Evolutionary conservation across 2,888 invertebrate genomes (phyloP), one percentile per base, ranked within the genome.

Genomic region (Oscheius sp.): DNA sequence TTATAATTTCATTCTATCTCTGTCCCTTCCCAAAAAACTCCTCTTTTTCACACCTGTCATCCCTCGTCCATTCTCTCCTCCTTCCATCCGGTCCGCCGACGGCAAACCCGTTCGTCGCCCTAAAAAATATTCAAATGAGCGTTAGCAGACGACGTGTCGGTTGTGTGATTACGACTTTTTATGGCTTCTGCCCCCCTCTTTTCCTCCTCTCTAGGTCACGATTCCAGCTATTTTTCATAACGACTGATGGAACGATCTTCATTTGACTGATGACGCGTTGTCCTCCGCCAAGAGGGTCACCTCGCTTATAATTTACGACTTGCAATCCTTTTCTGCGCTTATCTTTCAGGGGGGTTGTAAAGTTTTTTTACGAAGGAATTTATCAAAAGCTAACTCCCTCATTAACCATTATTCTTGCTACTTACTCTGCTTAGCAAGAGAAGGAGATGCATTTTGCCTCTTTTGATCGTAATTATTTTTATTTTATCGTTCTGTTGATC

Each of bases 51-150:
- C n/a, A n/a, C n/a, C n/a, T n/a, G n/a, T n/a, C n/a, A n/a, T n/a
- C n/a, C n/a, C n/a, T n/a, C n/a, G n/a, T n/a, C n/a, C n/a, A n/a
- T n/a, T n/a, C n/a, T n/a, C n/a, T n/a, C n/a, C n/a, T n/a, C n/a
- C n/a, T n/a, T n/a, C n/a, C n/a, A n/a, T n/a, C n/a, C n/a, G n/a
- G n/a, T n/a, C n/a, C n/a, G n/a, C n/a, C n/a, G n/a, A n/a, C n/a
- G n/a, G n/a, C 12, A 41, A 41, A 41, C 41, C 41, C 41, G 41
- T 41, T 20, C 12, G n/a, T 12, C 20, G 41, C 41, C 41, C 41
- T 41, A 50, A 50, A 50, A 50, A 50, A 50, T 50, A 50, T 50
- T 50, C 50, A 50, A 22, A 50, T 50, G 50, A 50, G 50, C 26
- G 41, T 20, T 20, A 14, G 36, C 41, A 3, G 41, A 14, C 41